Evolutionary conservation across 2,797 vertebrate species (phyloP).

Genomic region (Poecile montanus): DNA sequence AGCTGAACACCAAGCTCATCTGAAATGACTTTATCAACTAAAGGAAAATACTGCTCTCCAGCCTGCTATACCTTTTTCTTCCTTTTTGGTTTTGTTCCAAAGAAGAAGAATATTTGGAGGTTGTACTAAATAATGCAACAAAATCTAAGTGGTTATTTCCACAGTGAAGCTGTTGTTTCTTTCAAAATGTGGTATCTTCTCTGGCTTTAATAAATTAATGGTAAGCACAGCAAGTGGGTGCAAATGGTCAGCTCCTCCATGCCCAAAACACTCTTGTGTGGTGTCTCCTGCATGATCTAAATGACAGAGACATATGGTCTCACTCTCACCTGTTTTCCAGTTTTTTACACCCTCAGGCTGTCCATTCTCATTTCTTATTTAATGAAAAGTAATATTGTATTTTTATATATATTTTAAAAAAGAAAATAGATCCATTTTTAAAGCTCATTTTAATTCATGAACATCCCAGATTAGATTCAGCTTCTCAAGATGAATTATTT

Average conservation of each 20-base stretch:
- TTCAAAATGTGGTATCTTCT: not conserved
- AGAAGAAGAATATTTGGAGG: not conserved
- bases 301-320: not conserved
- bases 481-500: conserved; percentile 74
- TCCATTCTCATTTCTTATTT: not conserved
- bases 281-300: not conserved
- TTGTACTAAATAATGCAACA: not conserved
- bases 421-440: not conserved
- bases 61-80: not conserved
- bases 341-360: not conserved
- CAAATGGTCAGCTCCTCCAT: not conserved
- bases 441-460: not conserved
- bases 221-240: conserved; percentile 15
- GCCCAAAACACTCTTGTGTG: not conserved
- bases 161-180: not conserved
- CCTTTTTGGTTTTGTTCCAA: not conserved
- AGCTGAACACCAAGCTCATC: conserved; percentile 18
- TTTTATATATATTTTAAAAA: not conserved
- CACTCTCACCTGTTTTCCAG: not conserved
- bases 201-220: not conserved
- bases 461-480: conserved; percentile 36
- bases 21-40: conserved; percentile 29
- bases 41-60: conserved; percentile 6
- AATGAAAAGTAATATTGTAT: not conserved
- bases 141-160: not conserved